Conservation (phyloP, 2,113 vertebrate genomes). For the Cepphus grylle region DNA sequence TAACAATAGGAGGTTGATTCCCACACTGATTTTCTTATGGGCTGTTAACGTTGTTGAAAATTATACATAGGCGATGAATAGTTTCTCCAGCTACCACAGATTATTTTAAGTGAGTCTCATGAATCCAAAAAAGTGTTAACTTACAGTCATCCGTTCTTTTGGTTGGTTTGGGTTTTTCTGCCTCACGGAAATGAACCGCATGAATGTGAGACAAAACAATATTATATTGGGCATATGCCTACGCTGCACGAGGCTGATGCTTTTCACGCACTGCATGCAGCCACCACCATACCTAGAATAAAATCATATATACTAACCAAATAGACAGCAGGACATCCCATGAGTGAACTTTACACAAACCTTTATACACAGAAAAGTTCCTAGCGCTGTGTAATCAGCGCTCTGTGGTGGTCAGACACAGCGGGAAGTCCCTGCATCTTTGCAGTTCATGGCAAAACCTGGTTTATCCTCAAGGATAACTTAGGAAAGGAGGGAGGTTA, state of each 20-base stretch:
- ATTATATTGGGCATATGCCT: not conserved
- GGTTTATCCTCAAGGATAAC: not conserved
- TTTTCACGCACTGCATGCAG: conserved; percentile 6
- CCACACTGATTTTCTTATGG: not conserved
- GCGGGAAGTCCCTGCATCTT: not conserved
- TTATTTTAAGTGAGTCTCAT: not conserved
- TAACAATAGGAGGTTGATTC: conserved; percentile 1
- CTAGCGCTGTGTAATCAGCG: not conserved
- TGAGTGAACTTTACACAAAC: not conserved
- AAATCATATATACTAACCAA: conserved; percentile 8
- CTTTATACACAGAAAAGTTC: not conserved
- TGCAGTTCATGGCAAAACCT: not conserved
- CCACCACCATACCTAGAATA: not conserved
- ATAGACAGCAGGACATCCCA: not conserved
- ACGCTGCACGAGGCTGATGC: not conserved
- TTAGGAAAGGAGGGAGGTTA: not conserved
- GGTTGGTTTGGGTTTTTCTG: not conserved
- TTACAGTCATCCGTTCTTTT: not conserved
- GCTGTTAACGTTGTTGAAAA: not conserved
- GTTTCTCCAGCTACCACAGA: not conserved
- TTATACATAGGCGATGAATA: not conserved
- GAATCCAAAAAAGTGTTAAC: conserved; percentile 1
- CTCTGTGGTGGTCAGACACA: not conserved
- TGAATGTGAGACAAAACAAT: not conserved
- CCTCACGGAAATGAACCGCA: not conserved